Percentiles rank a stretch among this genome's conserved stretches.
phyloP scores from a whole-genome alignment of 2,113 vertebrate species.

The Lycocorax pyrrhopterus region DNA sequence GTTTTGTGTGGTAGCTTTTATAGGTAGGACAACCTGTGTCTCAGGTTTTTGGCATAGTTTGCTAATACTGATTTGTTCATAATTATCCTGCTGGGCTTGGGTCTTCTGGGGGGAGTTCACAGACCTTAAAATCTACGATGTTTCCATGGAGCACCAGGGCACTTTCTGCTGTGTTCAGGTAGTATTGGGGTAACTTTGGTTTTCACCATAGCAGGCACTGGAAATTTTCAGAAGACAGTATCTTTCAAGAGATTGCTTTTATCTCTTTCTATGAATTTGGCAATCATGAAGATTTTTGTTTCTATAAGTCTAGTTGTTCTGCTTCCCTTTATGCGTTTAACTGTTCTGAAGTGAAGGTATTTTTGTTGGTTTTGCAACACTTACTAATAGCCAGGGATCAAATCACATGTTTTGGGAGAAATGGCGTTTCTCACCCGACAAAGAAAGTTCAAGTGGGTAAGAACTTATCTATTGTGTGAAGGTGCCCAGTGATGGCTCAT shows the following conservation, averaged over 20 bases:
- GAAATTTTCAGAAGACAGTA: neutral
- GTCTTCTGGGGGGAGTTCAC: neutral
- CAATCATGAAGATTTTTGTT: neutral
- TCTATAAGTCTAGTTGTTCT: neutral
- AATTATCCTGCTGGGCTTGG: fast-evolving
- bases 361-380: neutral
- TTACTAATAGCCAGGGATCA: neutral
- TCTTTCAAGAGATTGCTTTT: neutral
- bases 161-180: neutral
- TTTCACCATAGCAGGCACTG: neutral
- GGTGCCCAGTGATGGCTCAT: neutral
- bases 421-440: neutral
- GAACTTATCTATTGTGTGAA: neutral
- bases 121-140: neutral
- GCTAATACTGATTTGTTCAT: neutral
- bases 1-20: neutral
- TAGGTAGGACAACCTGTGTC: fast-evolving
- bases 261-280: neutral
- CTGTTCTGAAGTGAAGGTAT: neutral
- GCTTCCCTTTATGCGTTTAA: neutral
- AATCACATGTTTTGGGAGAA: neutral
- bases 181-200: neutral
- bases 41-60: neutral
- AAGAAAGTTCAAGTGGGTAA: neutral
- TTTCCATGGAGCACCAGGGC: neutral